Evolutionary conservation across 2,113 vertebrate genomes (phyloP).

Genomic region (Lipophrys pholis): DNA sequence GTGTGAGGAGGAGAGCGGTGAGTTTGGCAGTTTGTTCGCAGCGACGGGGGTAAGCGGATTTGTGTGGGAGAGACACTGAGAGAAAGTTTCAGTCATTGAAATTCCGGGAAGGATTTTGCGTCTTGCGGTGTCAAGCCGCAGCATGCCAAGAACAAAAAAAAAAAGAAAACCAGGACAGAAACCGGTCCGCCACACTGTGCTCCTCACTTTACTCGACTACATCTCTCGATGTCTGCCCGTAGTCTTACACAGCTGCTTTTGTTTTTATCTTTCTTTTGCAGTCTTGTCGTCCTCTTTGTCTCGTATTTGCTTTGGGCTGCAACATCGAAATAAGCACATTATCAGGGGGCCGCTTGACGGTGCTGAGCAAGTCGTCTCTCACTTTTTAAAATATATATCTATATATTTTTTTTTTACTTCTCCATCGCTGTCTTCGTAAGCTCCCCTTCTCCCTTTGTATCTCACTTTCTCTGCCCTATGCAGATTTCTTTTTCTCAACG

Average conservation of each 20-base stretch:
- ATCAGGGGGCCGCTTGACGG: slow-evolving; percentile 23
- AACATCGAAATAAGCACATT: slow-evolving; percentile 37
- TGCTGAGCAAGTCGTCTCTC: slow-evolving; percentile 40
- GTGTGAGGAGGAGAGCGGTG: background rate
- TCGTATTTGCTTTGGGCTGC: slow-evolving; percentile 18
- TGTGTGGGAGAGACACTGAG: slow-evolving; percentile 23
- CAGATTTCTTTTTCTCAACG: slow-evolving; percentile 42
- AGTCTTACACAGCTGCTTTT: slow-evolving; percentile 14
- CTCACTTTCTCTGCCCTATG: slow-evolving; percentile 32
- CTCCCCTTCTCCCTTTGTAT: background rate
- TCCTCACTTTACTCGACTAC: slow-evolving; percentile 17
- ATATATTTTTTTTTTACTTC: slow-evolving; percentile 1
- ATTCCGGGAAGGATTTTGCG: slow-evolving; percentile 40
- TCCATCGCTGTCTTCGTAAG: background rate
- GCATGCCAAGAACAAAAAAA: slow-evolving; percentile 29
- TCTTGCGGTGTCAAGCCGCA: slow-evolving; percentile 24
- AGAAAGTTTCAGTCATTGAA: slow-evolving; percentile 57
- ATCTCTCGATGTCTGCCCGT: slow-evolving; percentile 27
- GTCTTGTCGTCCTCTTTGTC: slow-evolving; percentile 4
- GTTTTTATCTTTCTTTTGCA: slow-evolving; percentile 17
- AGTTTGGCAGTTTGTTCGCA: slow-evolving; percentile 36
- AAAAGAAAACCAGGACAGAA: slow-evolving; percentile 28
- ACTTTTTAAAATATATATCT: background rate
- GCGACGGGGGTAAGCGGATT: slow-evolving; percentile 27
- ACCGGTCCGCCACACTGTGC: slow-evolving; percentile 24